Percentiles rank a stretch among this genome's conserved stretches.
Conservation (phyloP, 2,888 invertebrate genomes). For the Thera britannica region DNA sequence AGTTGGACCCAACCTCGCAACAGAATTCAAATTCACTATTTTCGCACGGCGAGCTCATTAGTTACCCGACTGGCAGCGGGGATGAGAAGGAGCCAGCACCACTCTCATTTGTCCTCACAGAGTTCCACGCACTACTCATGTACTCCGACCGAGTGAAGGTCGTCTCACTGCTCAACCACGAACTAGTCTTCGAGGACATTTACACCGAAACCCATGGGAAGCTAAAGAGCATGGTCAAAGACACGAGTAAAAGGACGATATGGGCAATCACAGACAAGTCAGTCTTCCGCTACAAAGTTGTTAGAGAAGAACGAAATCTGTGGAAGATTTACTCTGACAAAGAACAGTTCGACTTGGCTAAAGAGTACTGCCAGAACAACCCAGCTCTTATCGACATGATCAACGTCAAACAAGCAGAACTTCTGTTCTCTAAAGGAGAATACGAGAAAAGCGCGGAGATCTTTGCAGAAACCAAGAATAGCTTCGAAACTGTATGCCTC, state of each 20-base stretch:
- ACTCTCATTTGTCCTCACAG: conserved; percentile 92
- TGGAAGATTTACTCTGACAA: conserved; percentile 96
- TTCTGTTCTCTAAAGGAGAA: conserved; percentile 90
- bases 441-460: conserved; percentile 93
- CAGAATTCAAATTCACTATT: conserved; percentile 79
- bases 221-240: conserved; percentile 91
- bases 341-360: conserved; percentile 94
- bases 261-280: conserved; percentile 95
- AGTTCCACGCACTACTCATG: conserved; percentile 95
- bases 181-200: conserved; percentile 93
- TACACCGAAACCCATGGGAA: conserved; percentile 92
- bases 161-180: conserved; percentile 93
- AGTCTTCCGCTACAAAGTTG: conserved; percentile 93
- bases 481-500: conserved; percentile 97
- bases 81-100: conserved; percentile 83
- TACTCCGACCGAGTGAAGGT: conserved; percentile 93
- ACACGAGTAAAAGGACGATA: conserved; percentile 90
- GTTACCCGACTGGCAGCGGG: conserved; percentile 62
- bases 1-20: conserved; percentile 81
- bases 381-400: conserved; percentile 93
- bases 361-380: conserved; percentile 92
- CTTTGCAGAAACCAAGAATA: conserved; percentile 95
- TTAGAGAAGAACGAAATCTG: conserved; percentile 93
- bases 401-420: conserved; percentile 94
- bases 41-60: conserved; percentile 73